These are phyloP conservation scores for Muntiacus muntjak DNA, from an alignment of 2,113 vertebrate genomes.

Conservation along the genomic window DNA sequence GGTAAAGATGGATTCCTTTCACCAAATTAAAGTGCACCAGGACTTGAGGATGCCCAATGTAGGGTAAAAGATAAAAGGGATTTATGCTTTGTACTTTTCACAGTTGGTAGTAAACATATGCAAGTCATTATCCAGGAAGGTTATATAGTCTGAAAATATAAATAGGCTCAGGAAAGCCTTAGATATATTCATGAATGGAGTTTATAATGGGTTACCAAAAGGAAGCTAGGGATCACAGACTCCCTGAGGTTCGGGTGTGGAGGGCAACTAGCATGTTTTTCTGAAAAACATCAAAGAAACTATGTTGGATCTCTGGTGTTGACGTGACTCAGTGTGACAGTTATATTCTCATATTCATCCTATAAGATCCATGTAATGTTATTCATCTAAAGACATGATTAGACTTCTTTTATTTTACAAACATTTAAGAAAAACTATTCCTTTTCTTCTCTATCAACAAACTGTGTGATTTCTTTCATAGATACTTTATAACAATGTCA, in stretches of 20 bases:
- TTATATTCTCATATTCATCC: conserved; percentile 43
- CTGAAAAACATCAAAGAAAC: conserved; percentile 71
- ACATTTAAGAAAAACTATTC: neutral
- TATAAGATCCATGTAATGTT: neutral
- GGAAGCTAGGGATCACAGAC: conserved; percentile 68
- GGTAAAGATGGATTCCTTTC: conserved; percentile 43
- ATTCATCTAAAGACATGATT: neutral
- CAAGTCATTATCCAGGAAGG: conserved; percentile 68
- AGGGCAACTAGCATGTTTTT: conserved; percentile 61
- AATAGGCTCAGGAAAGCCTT: conserved; percentile 72
- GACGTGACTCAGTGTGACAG: conserved; percentile 41
- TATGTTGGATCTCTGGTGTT: neutral
- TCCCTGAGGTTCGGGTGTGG: conserved; percentile 43
- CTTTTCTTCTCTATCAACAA: neutral
- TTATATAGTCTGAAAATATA: conserved; percentile 70
- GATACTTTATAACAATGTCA: neutral
- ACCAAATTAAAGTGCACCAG: conserved; percentile 48
- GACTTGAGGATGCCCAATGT: conserved; percentile 3
- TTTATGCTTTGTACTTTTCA: conserved; percentile 69
- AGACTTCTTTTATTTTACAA: conserved; percentile 15
- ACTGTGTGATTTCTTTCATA: neutral
- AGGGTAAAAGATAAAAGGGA: conserved; percentile 68
- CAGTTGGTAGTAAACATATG: conserved; percentile 72
- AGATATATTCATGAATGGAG: conserved; percentile 67
- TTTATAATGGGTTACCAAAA: conserved; percentile 67